Conservation (phyloP, 1,140 invertebrate genomes). For the Philopotamus ludificatus region DNA sequence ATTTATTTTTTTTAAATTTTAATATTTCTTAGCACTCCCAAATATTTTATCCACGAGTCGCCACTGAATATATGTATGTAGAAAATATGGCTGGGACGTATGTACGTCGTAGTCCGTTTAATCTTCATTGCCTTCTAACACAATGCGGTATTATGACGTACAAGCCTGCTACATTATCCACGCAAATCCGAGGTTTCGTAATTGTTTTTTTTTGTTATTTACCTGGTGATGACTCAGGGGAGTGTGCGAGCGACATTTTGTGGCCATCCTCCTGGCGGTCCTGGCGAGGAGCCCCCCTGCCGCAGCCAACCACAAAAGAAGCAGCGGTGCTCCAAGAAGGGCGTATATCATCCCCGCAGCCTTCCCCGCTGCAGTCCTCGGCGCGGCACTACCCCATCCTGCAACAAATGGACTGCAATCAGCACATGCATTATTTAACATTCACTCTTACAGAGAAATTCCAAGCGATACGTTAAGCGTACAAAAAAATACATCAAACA, state of each 20-base stretch:
- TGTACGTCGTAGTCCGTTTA: too few species aligned
- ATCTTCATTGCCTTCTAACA: too few species aligned
- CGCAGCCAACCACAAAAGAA: constrained; percentile 83
- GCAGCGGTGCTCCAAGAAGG: constrained; percentile 78
- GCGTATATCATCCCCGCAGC: constrained; percentile 87
- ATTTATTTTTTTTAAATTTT: too few species aligned
- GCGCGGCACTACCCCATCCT: constrained; percentile 55
- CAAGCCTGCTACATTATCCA: too few species aligned
- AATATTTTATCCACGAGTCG: too few species aligned
- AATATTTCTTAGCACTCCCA: too few species aligned
- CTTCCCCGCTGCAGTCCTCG: constrained; percentile 63
- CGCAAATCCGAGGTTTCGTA: too few species aligned
- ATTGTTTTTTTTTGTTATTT: too few species aligned
- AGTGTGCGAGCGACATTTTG: constrained; percentile 41
- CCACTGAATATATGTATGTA: too few species aligned
- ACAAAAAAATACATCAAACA: too few species aligned
- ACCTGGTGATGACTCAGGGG: constrained; percentile 49
- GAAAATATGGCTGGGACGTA: too few species aligned
- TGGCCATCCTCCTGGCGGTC: constrained; percentile 68
- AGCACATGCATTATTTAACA: neutral
- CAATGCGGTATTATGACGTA: too few species aligned
- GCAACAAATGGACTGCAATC: constrained; percentile 1
- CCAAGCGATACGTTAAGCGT: neutral
- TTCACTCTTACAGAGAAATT: neutral
- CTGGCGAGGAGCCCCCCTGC: constrained; percentile 78